Percentiles rank a stretch among this genome's conserved stretches.
These are phyloP conservation scores for Palythoa grandis DNA, from an alignment of 92 coral and sea anemone species.

Conservation along the genomic window DNA sequence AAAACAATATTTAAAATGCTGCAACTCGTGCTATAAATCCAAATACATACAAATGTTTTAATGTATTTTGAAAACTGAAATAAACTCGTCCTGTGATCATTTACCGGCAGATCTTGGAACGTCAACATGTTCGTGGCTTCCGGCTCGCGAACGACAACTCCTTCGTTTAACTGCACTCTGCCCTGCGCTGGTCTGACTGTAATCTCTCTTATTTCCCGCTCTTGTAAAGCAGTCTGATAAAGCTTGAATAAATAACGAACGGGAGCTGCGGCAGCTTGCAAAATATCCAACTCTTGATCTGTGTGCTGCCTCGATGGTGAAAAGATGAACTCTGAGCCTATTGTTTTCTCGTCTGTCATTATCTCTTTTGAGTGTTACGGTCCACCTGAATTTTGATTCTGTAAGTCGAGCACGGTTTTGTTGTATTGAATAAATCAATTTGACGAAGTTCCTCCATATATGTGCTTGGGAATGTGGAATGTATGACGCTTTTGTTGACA, in stretches of 20 bases:
- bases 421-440: not conserved
- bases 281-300: conserved; percentile 53
- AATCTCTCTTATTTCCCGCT: conserved; percentile 66
- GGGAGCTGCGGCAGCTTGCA: conserved; percentile 69
- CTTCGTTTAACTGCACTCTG: conserved; percentile 37
- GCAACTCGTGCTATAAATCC: too few species aligned
- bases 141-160: conserved; percentile 61
- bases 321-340: not conserved
- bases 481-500: conserved; percentile 22
- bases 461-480: conserved; percentile 8
- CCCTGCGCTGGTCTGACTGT: conserved; percentile 64
- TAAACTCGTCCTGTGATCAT: not conserved
- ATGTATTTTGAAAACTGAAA: too few species aligned
- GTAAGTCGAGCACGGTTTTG: not conserved
- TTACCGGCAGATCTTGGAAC: conserved; percentile 88
- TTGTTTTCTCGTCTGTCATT: conserved; percentile 10
- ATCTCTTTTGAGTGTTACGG: not conserved
- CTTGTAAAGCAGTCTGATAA: conserved; percentile 70
- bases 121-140: conserved; percentile 50
- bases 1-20: too few species aligned
- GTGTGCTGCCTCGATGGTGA: conserved; percentile 22
- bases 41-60: too few species aligned
- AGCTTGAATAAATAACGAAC: conserved; percentile 72
- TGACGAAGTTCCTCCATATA: conserved; percentile 26
- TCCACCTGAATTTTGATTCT: not conserved